Conservation (phyloP, 2,888 invertebrate genomes). For the Pachydiplax longipennis region DNA sequence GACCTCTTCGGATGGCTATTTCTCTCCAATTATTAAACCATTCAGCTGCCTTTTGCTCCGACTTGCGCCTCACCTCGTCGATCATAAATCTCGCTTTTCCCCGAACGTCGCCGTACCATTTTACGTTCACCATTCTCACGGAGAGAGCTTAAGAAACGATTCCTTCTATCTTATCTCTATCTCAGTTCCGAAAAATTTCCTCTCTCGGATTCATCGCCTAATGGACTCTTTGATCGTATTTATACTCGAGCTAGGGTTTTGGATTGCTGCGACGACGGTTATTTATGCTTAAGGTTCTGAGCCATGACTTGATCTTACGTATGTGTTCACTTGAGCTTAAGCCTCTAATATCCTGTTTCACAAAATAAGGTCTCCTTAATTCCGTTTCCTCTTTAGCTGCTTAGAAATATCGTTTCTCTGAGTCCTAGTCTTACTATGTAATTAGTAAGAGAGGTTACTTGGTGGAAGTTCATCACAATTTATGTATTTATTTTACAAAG, state of each 20-base stretch:
- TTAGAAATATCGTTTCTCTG: no score
- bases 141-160: neutral
- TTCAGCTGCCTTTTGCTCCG: neutral
- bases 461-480: no score
- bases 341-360: no score
- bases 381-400: no score
- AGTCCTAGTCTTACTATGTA: no score
- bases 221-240: neutral
- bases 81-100: neutral
- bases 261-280: no score
- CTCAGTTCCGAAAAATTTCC: neutral
- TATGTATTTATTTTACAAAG: no score
- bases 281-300: no score
- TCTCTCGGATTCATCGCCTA: neutral
- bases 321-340: no score
- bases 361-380: no score
- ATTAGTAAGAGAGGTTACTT: no score
- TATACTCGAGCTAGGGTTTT: neutral
- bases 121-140: neutral
- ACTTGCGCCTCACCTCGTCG: neutral
- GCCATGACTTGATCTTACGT: no score
- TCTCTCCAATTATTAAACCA: neutral
- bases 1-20: neutral
- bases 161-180: neutral
- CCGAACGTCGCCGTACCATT: neutral